Evolutionary conservation across 2,888 invertebrate genomes (phyloP), one percentile per base, ranked within the genome.

Genomic region (Tetropium fuscum): DNA sequence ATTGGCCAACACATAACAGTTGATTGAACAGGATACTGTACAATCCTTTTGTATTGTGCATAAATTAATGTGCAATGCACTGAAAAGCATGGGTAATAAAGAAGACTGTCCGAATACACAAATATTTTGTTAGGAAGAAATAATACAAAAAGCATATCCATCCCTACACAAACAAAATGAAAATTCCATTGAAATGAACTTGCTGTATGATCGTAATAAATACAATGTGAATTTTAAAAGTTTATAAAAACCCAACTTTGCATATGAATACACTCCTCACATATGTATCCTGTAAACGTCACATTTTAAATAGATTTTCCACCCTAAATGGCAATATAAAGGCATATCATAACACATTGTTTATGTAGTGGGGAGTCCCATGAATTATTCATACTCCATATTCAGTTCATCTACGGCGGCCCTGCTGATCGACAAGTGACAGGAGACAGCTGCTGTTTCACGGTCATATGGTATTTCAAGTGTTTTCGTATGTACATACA

Each of bases 391-490:
- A 78, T 78, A 70, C 71, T 13, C n/a, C 70, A 75, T 77, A 77
- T 78, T 77, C 77, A 75, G 74, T 78, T 77, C 77, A 76, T 76
- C 74, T 73, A 74, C 60, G 76, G 70, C 64, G 68, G 69, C 61
- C 47, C 38, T 13, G 38, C 66, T 80, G 80, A 81, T 80, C 78
- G 81, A 81, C 81, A 81, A 81, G 81, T 81, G 81, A 81, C 81
- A 80, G 79, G 77, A 71, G 64, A 77, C 81, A 81, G 81, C 81
- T 81, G 81, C 80, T 76, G 80, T 78, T 80, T 79, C 80, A 78
- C 79, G 75, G 75, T 73, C 72, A 74, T 73, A 68, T 71, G 71
- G 73, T 68, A 70, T 69, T 71, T 78, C 71, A 68, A 79, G 79
- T 80, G 80, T 80, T 80, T 80, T 72, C 55, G 60, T 67, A 69